phyloP scores from a whole-genome alignment of 2,797 vertebrate species.

The Melanotaenia trifasciata region DNA sequence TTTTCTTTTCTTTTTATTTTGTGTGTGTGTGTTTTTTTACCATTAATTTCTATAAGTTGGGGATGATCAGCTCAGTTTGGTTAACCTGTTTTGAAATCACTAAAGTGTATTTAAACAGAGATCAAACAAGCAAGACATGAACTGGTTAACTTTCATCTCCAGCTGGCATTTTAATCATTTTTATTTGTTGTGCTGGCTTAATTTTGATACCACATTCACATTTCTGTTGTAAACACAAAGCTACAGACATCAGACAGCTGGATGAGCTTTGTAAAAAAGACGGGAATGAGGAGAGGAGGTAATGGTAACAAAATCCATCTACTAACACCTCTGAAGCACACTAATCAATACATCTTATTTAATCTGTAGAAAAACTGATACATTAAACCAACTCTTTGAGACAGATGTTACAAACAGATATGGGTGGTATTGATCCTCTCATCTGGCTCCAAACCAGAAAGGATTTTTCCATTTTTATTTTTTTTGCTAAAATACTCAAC shows the following conservation, averaged over 20 bases:
- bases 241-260: not conserved
- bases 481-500: constrained; percentile 2
- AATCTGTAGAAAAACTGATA: not conserved
- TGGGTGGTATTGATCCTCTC: not conserved
- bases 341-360: not conserved
- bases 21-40: too few relatives aligned
- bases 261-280: not conserved
- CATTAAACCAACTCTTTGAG: not conserved
- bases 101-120: not conserved
- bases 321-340: not conserved
- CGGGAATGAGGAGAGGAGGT: not conserved
- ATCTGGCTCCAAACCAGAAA: not conserved
- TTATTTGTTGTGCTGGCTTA: not conserved
- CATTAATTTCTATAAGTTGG: not conserved
- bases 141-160: not conserved
- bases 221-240: not conserved
- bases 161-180: not conserved
- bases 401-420: not conserved
- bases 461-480: not conserved
- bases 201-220: not conserved
- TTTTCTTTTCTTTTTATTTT: not conserved
- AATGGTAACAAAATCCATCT: not conserved
- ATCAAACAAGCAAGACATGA: not conserved
- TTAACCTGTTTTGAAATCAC: not conserved
- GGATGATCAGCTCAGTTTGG: too few relatives aligned